Conservation (phyloP, 2,797 vertebrate genomes). For the Antrozous pallidus region DNA sequence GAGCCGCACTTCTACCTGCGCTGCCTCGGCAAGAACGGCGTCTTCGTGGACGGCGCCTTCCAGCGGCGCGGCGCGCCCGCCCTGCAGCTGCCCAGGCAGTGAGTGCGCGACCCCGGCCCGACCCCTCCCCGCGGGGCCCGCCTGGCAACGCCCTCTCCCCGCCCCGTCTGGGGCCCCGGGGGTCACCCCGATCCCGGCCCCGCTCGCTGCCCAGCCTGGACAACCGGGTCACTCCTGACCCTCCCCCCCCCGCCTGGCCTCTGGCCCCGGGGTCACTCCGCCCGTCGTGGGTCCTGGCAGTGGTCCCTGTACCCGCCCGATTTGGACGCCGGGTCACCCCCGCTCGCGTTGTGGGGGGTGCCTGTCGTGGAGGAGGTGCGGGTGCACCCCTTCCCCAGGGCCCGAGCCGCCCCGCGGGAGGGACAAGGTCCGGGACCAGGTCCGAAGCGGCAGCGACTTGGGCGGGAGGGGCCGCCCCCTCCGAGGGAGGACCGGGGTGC, state of each 20-base stretch:
- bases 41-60: constrained; percentile 98
- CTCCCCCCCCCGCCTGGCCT: neutral
- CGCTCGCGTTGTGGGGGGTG: too few relatives aligned
- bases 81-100: constrained; percentile 93
- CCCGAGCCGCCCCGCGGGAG: too few relatives aligned
- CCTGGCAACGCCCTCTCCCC: too few relatives aligned
- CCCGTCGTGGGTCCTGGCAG: too few relatives aligned
- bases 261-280: neutral
- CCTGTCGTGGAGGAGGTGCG: neutral
- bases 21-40: constrained; percentile 97
- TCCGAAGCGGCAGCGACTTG: neutral
- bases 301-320: too few relatives aligned
- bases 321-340: neutral
- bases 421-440: neutral
- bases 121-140: constrained; percentile 60
- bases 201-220: neutral
- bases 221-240: too few relatives aligned
- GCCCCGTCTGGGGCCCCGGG: neutral
- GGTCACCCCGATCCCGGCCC: constrained; percentile 81
- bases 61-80: constrained; percentile 94
- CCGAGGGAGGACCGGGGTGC: neutral
- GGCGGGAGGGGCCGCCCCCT: neutral
- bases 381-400: too few relatives aligned
- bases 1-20: constrained; percentile 92
- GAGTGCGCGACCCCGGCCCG: constrained; percentile 79